Percentiles rank a stretch among this genome's conserved stretches.
Evolutionary conservation across 1,140 invertebrate species (phyloP).

Genomic region (Neodiprion fabricii): DNA sequence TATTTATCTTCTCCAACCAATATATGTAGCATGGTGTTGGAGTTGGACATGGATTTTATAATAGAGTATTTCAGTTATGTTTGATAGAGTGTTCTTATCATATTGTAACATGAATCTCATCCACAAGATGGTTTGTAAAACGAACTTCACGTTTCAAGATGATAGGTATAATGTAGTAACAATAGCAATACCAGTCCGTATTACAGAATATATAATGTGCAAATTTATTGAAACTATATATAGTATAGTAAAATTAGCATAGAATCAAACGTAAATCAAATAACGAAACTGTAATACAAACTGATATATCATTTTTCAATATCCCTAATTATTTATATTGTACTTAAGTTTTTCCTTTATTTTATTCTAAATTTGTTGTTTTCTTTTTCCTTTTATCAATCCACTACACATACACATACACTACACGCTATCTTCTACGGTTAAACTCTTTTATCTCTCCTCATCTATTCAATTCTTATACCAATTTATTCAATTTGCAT

Average conservation of each 20-base stretch:
- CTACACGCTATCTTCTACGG: conserved; percentile 50
- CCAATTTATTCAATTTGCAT: conserved; percentile 15
- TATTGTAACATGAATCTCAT: background rate
- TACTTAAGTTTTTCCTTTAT: conserved; percentile 23
- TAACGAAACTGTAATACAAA: background rate
- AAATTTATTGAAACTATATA: background rate
- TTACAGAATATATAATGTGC: background rate
- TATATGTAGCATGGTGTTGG: conserved; percentile 1
- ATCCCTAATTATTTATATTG: background rate
- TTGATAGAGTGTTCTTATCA: background rate
- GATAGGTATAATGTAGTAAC: background rate
- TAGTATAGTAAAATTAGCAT: no score
- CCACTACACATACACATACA: conserved; percentile 24
- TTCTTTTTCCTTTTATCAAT: conserved; percentile 34
- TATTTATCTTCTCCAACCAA: background rate
- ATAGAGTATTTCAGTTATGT: background rate
- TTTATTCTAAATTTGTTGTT: conserved; percentile 32
- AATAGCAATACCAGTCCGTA: background rate
- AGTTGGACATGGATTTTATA: conserved; percentile 2
- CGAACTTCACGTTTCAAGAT: background rate
- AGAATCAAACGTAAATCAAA: no score
- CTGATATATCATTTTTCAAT: background rate
- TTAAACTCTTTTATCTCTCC: conserved; percentile 20
- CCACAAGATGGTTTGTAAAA: background rate
- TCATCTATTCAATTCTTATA: conserved; percentile 9